Evolutionary conservation across 64 coral and sea anemone species (phyloP), one percentile per base, ranked within the genome.

Genomic region (Trachythela sp.): DNA sequence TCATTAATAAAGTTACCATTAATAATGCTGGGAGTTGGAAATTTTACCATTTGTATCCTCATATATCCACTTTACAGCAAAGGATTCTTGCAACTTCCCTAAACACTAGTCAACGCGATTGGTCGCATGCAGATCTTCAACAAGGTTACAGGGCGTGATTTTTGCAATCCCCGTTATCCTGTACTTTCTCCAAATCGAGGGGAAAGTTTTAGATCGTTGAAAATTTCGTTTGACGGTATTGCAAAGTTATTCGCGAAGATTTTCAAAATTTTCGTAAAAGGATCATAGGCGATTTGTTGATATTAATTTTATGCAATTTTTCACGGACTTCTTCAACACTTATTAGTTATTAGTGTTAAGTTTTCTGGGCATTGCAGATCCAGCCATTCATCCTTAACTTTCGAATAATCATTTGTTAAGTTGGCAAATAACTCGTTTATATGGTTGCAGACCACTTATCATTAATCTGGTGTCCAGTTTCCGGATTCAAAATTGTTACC

Each of bases 181-280:
- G 64, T 70, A 70, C 30, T 70, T 70, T 70, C 24, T 70, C 64
- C 64, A 70, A 22, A 70, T 26, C 30, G 5, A 5, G 7, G 30
- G 64, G 64, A 70, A 70, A 70, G 64, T 70, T 70, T 70, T 70
- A 9, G 64, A 26, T 70, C 30, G 64, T 70, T 70, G 64, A 70
- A 70, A 70, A 70, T 70, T 9, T 70, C 64, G 8, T 7, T 70
- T 32, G 24, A 70, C 5, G 18, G 64, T n/a, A n/a, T 22, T 70
- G 64, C 64, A n/a, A 70, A 70, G 24, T 70, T 26, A 22, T 8
- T 70, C 30, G 64, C 64, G 24, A 70, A 70, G 18, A 70, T 32
- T 70, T 70, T 70, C 24, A 70, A 70, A 70, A 70, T 8, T n/a
- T 70, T 22, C 64, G 24, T 26, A n/a, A 22, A 70, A 26, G 64